Base-by-base conservation (phyloP, 1,140 invertebrate genomes). In the Andrena cerasifolii region DNA sequence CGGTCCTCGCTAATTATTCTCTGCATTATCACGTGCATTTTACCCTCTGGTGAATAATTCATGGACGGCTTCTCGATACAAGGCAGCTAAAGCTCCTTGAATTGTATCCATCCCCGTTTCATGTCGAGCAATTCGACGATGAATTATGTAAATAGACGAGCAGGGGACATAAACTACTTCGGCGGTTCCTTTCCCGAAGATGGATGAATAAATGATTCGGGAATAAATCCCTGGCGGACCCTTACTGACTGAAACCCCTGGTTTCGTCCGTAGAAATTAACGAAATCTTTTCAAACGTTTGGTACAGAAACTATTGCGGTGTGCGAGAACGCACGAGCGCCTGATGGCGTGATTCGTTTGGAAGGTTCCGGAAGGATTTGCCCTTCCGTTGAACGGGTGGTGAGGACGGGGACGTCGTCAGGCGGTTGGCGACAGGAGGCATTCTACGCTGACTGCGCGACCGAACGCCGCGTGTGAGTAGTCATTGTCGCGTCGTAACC, bases 91-190 rank as follows among this genome's bases (percentile, higher is more conserved):
- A 67, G 49, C 40, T n/a, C 7, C 21, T 75, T 33, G 51, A 24
- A 67, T 56, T 31, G 33, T 56, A 67, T 54, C 49, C 40, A 56
- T 67, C 33, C 51, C n/a, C 62, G 62, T 75, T 75, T 31, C 49
- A 24, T 40, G 59, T 65, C 59, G 59, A 26, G 58, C 58, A 71
- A 71, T 61, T 63, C 58, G 45, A 53, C 28, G 49, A 56, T 75
- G 62, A 75, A 75, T 75, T 75, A 75, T 75, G 72, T 33, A 75
- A 66, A 67, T 56, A 66, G 62, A 56, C 14, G 36, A 33, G 67
- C 12, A 61, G 62, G 16, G 36, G 62, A 56, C 51, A 66, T 75
- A 75, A 75, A 66, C 49, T 33, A 66, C 26, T 62, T 18, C 14
- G 16, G 16, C 16, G 40, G 33, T 28, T 40, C 47, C 47, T 33